Evolutionary conservation across 2,888 invertebrate species (phyloP), one percentile per base, ranked within the genome.

Genomic region (Volucella bombylans): DNA sequence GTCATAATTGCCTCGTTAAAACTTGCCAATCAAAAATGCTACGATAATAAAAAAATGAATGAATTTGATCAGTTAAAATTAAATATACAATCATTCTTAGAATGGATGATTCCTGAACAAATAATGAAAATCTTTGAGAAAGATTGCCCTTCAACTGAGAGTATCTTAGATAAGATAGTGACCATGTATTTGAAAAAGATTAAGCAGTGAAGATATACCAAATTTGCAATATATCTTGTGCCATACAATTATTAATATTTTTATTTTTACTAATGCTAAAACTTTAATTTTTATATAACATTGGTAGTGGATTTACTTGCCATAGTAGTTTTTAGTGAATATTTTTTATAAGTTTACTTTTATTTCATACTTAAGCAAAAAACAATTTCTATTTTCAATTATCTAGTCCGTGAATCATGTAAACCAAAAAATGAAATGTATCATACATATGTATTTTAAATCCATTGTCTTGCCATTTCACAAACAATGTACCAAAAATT

Each of bases 71-170:
- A 94, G 18, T 93, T 97, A 18, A 94, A 95, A 87, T 92, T 93
- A 52, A 97, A 97, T 91, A 95, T 97, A 23, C 94, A 95, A 88
- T 94, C 95, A 88, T 93, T 97, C 87, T 92, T 97, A 8, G 94
- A 95, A 74, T 96, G 96, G 94, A 96, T 97, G 12, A 95, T 97
- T 61, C 97, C 97, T 0, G 93, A 94, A 87, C 93, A 94, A 50
- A 95, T 96, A 88, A 96, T 97, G 96, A 94, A 94, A 31, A 94
- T 94, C 87, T 96, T 97, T 88, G 93, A 93, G 86, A 93, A 93
- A 81, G 95, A 96, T 89, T 94, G 95, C 86, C 95, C 95, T 87
- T 94, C 95, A 0, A 95, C 95, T 0, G 97, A 96, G 89, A 96
- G 96, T 88, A 93, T 97, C 81, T 92, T 97, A 81, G 96, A 96